Conservation (phyloP, 2,797 vertebrate genomes). For the Microtus agrestis region DNA sequence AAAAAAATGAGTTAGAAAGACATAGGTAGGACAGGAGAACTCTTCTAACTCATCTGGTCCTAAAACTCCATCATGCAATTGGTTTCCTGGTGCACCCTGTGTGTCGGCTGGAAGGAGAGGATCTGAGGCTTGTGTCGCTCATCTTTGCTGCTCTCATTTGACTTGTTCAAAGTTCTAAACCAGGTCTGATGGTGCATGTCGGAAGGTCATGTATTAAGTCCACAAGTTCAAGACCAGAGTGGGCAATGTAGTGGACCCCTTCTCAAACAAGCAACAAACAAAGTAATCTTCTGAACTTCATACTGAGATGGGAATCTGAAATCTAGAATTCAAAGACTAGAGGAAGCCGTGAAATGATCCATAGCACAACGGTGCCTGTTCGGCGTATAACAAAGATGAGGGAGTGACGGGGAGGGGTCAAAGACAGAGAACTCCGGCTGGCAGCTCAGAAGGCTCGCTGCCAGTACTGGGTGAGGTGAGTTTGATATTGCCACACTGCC, state of each 20-base stretch:
- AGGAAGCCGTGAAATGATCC: not conserved
- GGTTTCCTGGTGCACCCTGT: not conserved
- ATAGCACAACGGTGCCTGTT: rapidly evolving
- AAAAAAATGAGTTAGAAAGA: not conserved
- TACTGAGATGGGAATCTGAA: not conserved
- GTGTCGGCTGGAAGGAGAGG: not conserved
- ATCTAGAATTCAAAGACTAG: not conserved
- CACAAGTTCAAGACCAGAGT: not conserved
- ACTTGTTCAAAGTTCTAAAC: not conserved
- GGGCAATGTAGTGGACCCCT: not conserved
- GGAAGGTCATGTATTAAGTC: not conserved
- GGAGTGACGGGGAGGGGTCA: not conserved
- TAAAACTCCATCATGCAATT: not conserved
- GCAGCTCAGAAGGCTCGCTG: not conserved
- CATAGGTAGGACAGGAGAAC: not conserved
- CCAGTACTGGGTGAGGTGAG: not conserved
- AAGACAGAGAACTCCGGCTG: not conserved
- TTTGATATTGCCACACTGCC: not conserved
- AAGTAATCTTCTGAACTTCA: not conserved
- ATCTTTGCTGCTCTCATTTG: not conserved
- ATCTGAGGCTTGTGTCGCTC: not conserved
- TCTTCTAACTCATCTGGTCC: not conserved
- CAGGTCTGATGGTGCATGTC: not conserved
- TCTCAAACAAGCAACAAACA: not conserved
- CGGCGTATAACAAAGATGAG: not conserved